Percentiles rank a stretch among this genome's conserved stretches.
phyloP scores from a whole-genome alignment of 2,888 invertebrate species.

The Parnassius glacialis region DNA sequence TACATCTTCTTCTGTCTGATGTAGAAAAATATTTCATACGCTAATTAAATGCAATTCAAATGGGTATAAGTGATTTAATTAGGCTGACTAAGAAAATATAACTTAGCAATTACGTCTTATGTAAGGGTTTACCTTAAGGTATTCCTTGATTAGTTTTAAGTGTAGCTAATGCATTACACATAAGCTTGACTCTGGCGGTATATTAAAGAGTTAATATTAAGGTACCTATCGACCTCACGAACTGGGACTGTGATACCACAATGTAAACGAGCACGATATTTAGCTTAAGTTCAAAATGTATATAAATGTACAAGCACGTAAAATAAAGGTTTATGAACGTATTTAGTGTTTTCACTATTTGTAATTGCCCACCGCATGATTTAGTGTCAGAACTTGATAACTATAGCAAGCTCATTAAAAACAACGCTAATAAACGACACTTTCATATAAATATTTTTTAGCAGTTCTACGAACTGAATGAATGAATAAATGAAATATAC shows the following conservation, averaged over 20 bases:
- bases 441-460: too few relatives aligned
- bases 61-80: slow-evolving; percentile 3
- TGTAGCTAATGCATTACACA: slow-evolving; percentile 12
- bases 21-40: not conserved
- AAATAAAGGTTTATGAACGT: slow-evolving; percentile 39
- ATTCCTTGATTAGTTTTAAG: slow-evolving; percentile 16
- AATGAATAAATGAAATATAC: too few relatives aligned
- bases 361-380: slow-evolving; percentile 5
- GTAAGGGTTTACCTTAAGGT: slow-evolving; percentile 13
- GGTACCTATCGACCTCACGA: slow-evolving; percentile 31
- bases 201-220: slow-evolving; percentile 1
- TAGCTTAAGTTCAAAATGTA: slow-evolving; percentile 49
- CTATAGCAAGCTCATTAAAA: too few relatives aligned
- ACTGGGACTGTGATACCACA: slow-evolving; percentile 71
- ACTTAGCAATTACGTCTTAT: slow-evolving; percentile 3
- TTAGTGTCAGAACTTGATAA: not conserved
- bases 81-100: not conserved
- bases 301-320: slow-evolving; percentile 66
- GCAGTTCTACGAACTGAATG: too few relatives aligned
- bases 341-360: slow-evolving; percentile 30
- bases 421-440: too few relatives aligned
- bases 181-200: slow-evolving; percentile 22
- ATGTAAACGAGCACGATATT: slow-evolving; percentile 55
- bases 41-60: slow-evolving; percentile 2
- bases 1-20: too few relatives aligned